Evolutionary conservation across 2,113 vertebrate species (phyloP).

Genomic region (Benitochromis conjunctus): DNA sequence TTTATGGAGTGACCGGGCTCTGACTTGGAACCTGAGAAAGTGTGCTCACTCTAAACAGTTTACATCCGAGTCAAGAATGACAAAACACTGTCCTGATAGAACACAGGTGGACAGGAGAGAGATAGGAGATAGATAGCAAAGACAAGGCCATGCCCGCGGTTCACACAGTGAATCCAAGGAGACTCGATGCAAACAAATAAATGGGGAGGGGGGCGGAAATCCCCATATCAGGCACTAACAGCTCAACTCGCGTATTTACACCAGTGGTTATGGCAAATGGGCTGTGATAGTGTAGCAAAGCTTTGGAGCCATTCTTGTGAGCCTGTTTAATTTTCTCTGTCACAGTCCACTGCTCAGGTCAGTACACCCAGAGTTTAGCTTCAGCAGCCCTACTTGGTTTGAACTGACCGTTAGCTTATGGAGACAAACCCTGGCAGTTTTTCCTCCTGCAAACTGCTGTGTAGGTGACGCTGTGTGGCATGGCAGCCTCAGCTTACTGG

Average conservation of each 20-base stretch:
- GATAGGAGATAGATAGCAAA: background rate
- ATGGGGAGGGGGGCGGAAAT: background rate
- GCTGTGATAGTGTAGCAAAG: background rate
- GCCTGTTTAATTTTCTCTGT: background rate
- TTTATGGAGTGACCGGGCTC: constrained; percentile 68
- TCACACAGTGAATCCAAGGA: background rate
- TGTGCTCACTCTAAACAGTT: constrained; percentile 71
- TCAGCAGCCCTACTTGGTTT: background rate
- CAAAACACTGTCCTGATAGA: constrained; percentile 32
- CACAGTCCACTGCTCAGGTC: background rate
- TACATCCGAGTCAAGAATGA: constrained; percentile 44
- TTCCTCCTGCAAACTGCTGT: background rate
- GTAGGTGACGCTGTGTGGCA: background rate
- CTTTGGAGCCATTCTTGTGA: background rate
- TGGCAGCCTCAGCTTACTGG: background rate
- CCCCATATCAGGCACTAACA: background rate
- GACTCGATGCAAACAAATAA: background rate
- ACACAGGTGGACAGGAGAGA: constrained; percentile 18
- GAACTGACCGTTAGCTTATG: background rate
- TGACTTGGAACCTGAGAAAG: constrained; percentile 36
- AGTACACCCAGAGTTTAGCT: background rate
- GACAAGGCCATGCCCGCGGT: background rate
- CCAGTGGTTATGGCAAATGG: background rate
- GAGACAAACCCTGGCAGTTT: background rate
- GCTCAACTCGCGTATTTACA: background rate